Percentiles rank a stretch among this genome's conserved stretches.
Evolutionary conservation across 2,113 vertebrate species (phyloP).

Genomic region (Ploceus nigricollis): DNA sequence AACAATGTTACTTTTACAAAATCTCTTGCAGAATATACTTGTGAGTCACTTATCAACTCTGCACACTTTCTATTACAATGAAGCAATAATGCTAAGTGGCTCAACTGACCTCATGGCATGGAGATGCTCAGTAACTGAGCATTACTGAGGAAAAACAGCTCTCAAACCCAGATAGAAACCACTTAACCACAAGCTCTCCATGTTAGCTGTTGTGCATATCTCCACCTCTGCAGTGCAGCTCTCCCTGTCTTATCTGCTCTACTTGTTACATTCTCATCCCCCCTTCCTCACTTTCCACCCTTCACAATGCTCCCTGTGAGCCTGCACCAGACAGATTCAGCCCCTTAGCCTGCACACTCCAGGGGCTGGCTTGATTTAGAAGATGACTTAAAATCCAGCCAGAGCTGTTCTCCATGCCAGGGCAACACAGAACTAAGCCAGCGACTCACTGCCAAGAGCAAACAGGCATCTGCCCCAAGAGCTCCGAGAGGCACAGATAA

Average conservation of each 20-base stretch:
- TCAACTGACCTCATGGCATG: accelerated
- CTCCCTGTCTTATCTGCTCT: neutral
- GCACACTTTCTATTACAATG: neutral
- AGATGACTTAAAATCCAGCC: neutral
- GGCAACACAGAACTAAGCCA: neutral
- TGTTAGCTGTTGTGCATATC: neutral
- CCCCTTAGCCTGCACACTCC: neutral
- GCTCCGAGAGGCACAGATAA: constrained; percentile 42
- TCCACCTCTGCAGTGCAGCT: neutral
- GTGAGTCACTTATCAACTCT: neutral
- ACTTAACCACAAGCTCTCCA: neutral
- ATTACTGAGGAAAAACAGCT: neutral
- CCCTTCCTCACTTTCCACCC: neutral
- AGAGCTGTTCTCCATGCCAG: neutral
- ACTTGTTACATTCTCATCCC: neutral
- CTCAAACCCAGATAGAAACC: neutral
- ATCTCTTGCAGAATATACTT: neutral
- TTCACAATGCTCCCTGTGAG: neutral
- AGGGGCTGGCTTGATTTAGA: neutral
- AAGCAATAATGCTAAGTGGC: neutral
- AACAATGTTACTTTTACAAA: neutral
- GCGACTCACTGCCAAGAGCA: neutral
- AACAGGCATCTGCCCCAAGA: constrained; percentile 32
- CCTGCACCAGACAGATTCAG: neutral
- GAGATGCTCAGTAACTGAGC: neutral